Conservation (phyloP, 92 coral and sea anemone genomes). For the Micromussa lordhowensis region DNA sequence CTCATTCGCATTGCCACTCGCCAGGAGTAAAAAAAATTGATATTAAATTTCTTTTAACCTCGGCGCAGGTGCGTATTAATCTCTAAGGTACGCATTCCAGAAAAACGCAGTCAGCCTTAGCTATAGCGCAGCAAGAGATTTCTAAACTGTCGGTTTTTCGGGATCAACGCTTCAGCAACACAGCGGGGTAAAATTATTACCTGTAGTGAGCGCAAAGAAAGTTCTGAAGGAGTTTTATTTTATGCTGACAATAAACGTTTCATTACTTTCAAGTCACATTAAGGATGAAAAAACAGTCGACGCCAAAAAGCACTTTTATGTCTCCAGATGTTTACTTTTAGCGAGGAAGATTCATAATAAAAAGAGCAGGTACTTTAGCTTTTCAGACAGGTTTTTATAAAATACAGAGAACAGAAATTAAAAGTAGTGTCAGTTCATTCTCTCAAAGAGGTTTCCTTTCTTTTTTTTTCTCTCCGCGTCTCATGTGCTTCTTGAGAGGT, state of each 20-base stretch:
- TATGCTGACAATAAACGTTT: conserved; percentile 15
- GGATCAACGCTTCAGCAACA: conserved; percentile 39
- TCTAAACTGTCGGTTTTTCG: conserved; percentile 15
- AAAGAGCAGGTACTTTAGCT: conserved; percentile 18
- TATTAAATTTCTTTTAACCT: conserved; percentile 34
- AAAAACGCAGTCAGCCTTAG: conserved; percentile 33
- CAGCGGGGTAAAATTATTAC: conserved; percentile 35
- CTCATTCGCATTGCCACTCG: conserved; percentile 1
- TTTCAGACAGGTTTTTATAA: conserved; percentile 1
- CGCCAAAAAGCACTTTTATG: conserved; percentile 8
- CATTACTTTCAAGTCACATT: conserved; percentile 16
- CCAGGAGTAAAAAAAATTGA: conserved; percentile 30
- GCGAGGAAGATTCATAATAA: conserved; percentile 18
- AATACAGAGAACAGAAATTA: conserved; percentile 5
- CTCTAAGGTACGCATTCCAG: conserved; percentile 37
- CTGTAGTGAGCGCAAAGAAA: conserved; percentile 10
- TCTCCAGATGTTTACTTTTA: conserved; percentile 32
- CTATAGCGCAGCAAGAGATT: conserved; percentile 33
- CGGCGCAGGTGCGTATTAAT: conserved; percentile 33
- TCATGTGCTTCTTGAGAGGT: not conserved
- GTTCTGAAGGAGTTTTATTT: not conserved
- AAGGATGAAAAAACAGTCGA: conserved; percentile 19
- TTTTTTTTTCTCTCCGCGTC: not conserved
- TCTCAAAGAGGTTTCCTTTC: not conserved
- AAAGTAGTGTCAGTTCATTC: not conserved